These are phyloP conservation scores for Trachemys scripta DNA, from an alignment of 2,113 vertebrate genomes.

Conservation along the genomic window DNA sequence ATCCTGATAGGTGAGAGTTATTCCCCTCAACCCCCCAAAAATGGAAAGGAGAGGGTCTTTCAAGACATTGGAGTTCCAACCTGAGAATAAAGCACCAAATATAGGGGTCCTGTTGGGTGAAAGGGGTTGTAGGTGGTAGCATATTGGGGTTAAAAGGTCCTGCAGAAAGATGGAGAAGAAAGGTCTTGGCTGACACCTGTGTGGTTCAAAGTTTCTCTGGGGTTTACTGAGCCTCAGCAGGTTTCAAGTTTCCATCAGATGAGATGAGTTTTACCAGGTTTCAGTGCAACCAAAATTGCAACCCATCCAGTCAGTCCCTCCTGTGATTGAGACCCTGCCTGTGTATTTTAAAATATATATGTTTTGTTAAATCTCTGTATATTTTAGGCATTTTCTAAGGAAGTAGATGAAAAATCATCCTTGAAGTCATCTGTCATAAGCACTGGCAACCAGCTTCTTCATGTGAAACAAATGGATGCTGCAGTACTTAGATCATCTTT, in stretches of 20 bases:
- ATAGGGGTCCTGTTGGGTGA: background rate
- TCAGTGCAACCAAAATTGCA: background rate
- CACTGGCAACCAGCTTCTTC: conserved; percentile 85
- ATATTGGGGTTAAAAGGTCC: background rate
- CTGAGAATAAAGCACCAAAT: background rate
- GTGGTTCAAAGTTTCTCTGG: background rate
- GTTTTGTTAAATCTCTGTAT: background rate
- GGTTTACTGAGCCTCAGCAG: background rate
- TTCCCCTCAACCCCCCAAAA: background rate
- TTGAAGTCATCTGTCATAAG: conserved; percentile 84
- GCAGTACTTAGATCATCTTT: conserved; percentile 79
- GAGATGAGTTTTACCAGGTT: background rate
- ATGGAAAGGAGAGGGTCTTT: background rate
- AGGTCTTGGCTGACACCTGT: background rate
- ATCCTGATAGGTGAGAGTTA: background rate
- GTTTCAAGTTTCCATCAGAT: background rate
- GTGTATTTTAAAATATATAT: background rate
- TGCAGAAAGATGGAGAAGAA: background rate
- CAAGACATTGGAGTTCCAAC: background rate
- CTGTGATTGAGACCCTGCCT: background rate
- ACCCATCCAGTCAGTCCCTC: background rate
- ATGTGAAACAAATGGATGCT: conserved; percentile 80
- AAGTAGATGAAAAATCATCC: conserved; percentile 82
- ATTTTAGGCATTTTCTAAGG: conserved; percentile 86
- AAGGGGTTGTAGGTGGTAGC: background rate